phyloP scores from a whole-genome alignment of 2,797 vertebrate genomes.

The Petrocephalus sullivani region DNA sequence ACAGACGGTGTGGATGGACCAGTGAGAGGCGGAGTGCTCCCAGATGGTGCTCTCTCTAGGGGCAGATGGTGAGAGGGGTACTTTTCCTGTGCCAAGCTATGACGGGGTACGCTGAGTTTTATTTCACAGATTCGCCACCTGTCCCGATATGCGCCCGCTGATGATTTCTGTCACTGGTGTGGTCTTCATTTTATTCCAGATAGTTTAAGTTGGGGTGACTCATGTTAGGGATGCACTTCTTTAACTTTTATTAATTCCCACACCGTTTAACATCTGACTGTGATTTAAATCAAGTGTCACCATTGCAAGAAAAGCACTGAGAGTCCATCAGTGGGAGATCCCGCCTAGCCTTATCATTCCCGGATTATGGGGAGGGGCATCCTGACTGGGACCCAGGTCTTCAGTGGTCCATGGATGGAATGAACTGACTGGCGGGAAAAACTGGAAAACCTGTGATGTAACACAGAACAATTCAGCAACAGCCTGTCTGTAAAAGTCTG shows the following conservation, averaged over 20 bases:
- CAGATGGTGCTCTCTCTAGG: constrained; percentile 49
- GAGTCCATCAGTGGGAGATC: neutral
- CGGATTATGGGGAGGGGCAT: neutral
- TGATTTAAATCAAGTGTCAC: neutral
- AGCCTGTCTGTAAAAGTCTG: neutral
- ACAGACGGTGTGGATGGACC: constrained; percentile 37
- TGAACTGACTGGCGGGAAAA: neutral
- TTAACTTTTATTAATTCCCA: neutral
- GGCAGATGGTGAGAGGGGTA: constrained; percentile 45
- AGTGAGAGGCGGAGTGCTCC: constrained; percentile 42
- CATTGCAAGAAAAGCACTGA: neutral
- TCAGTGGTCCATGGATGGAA: neutral
- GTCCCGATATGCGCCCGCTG: constrained; percentile 26
- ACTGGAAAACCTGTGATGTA: neutral
- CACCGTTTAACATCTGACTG: neutral
- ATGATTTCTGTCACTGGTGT: neutral
- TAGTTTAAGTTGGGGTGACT: neutral
- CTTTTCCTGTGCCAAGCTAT: constrained; percentile 45
- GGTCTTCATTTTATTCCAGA: neutral
- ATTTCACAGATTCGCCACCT: constrained; percentile 48
- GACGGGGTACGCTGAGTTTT: constrained; percentile 40
- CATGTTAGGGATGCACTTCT: neutral
- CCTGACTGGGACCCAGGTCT: neutral
- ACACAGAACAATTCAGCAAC: neutral
- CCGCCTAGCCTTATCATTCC: neutral